phyloP scores from a whole-genome alignment of 1,140 invertebrate genomes.

The Heliconius nattereri region DNA sequence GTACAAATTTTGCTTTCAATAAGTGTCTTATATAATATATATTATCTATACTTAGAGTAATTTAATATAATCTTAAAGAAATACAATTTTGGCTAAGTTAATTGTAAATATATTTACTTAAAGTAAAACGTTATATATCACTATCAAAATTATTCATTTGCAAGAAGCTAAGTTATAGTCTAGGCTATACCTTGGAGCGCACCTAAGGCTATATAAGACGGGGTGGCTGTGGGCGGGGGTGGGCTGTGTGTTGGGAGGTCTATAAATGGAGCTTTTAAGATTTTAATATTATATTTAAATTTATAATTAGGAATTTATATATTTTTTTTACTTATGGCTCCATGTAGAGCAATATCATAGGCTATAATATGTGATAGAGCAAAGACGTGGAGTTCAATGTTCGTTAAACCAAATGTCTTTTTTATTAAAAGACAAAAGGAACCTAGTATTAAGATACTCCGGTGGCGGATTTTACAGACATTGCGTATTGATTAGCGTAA shows the following conservation, averaged over 20 bases:
- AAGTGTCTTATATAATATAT: no score
- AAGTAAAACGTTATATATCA: not conserved
- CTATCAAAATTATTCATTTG: not conserved
- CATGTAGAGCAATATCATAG: not conserved
- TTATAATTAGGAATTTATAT: not conserved
- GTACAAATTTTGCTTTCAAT: not conserved
- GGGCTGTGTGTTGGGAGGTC: slow-evolving; percentile 42
- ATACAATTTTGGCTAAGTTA: not conserved
- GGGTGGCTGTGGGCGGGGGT: slow-evolving; percentile 40
- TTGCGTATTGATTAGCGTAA: no score
- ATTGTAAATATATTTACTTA: not conserved
- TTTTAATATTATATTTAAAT: slow-evolving; percentile 32
- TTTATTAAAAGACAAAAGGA: no score
- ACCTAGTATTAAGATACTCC: no score
- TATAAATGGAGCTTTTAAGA: slow-evolving; percentile 43
- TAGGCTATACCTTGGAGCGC: slow-evolving; percentile 38
- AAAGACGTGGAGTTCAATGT: no score
- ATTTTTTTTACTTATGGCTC: not conserved
- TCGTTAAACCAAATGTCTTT: no score
- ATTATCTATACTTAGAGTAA: no score
- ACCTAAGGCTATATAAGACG: slow-evolving; percentile 53
- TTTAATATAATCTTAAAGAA: not conserved
- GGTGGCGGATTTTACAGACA: no score
- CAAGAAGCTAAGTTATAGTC: slow-evolving; percentile 9
- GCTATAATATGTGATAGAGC: no score